Conservation (phyloP, 2,888 invertebrate species). For the Phyllotreta striolata region DNA sequence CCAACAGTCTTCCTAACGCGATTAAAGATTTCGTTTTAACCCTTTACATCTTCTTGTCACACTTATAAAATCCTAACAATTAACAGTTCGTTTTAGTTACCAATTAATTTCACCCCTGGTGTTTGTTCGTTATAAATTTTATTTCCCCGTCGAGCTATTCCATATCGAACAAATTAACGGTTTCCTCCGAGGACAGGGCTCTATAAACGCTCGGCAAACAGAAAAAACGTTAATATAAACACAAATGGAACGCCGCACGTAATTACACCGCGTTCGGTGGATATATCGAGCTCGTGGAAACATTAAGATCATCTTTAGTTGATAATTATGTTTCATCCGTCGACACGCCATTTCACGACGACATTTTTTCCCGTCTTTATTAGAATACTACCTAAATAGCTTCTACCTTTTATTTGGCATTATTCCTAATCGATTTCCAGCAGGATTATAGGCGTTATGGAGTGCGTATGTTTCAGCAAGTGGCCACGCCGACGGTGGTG, state of each 20-base stretch:
- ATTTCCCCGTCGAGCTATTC: conserved; percentile 20
- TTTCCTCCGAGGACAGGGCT: conserved; percentile 31
- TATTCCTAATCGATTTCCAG: no score
- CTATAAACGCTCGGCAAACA: conserved; percentile 38
- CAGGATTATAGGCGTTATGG: no score
- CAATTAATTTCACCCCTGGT: no score
- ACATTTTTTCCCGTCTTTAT: conserved; percentile 1
- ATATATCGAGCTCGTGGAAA: conserved; percentile 31
- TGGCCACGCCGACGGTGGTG: conserved; percentile 94
- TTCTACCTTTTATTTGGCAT: no score
- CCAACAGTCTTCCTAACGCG: no score
- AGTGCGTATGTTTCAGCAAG: conserved; percentile 74
- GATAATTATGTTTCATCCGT: conserved; percentile 30
- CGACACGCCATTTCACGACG: conserved; percentile 23
- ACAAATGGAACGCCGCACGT: conserved; percentile 36
- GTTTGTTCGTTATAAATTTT: conserved; percentile 13
- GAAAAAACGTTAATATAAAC: conserved; percentile 33
- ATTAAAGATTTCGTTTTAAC: no score
- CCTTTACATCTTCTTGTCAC: no score
- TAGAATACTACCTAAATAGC: no score
- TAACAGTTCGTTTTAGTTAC: no score
- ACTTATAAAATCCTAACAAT: no score
- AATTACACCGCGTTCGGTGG: conserved; percentile 34
- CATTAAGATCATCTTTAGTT: conserved; percentile 34
- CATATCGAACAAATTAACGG: conserved; percentile 20